Evolutionary conservation across 2,888 invertebrate species (phyloP).

Genomic region (Cephus nigrinus): DNA sequence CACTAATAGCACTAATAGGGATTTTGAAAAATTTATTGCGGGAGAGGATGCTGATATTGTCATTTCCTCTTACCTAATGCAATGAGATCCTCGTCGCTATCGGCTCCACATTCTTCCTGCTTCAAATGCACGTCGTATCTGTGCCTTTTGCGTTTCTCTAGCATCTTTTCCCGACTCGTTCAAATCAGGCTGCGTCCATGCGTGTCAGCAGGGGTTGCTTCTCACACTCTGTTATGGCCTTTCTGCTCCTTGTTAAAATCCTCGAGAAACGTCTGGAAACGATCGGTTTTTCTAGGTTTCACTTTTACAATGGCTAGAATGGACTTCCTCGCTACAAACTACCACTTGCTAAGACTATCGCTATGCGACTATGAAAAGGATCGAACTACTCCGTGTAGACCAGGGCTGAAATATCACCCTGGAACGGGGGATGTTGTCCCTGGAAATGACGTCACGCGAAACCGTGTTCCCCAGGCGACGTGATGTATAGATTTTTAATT

Average conservation of each 20-base stretch:
- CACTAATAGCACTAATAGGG: background rate
- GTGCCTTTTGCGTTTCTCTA: background rate
- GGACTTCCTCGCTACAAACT: constrained; percentile 17
- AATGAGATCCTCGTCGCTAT: background rate
- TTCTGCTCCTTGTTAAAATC: background rate
- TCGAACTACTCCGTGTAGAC: background rate
- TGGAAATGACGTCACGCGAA: background rate
- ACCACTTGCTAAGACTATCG: constrained; percentile 22
- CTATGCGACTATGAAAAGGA: constrained; percentile 16
- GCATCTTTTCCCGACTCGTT: background rate
- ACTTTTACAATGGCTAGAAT: background rate
- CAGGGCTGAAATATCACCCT: background rate
- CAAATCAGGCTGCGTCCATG: background rate
- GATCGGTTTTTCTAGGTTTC: background rate
- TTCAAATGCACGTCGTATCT: background rate
- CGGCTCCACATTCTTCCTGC: background rate
- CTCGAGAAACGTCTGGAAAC: background rate
- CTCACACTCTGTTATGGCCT: background rate
- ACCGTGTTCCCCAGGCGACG: background rate
- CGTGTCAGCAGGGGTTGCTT: background rate
- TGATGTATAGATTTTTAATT: constrained; percentile 4
- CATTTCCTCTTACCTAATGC: background rate
- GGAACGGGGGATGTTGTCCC: constrained; percentile 1
- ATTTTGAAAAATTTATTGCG: background rate
- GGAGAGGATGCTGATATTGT: background rate